These are phyloP conservation scores for Scaptodrosophila latifasciaeformis DNA, from an alignment of 2,888 invertebrate genomes.

Conservation along the genomic window DNA sequence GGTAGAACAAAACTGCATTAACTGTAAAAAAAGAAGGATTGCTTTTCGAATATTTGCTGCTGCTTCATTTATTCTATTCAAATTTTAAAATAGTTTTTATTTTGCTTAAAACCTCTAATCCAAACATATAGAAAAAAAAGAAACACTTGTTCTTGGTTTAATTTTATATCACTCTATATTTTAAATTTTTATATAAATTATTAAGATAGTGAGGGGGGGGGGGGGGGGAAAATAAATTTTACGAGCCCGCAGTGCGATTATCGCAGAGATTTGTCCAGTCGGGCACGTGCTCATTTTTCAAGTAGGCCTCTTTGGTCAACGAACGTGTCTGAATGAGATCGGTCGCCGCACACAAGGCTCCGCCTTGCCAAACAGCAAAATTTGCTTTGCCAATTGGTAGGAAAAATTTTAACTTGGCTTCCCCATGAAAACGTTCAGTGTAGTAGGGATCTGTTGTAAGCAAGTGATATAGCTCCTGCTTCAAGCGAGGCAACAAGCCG, in stretches of 20 bases:
- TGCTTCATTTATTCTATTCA: too few species aligned
- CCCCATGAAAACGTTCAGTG: slow-evolving; percentile 76
- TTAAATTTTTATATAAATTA: too few species aligned
- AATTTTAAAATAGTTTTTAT: too few species aligned
- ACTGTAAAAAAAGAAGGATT: too few species aligned
- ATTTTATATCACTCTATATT: too few species aligned
- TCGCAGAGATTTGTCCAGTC: slow-evolving; percentile 83
- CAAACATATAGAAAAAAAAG: too few species aligned
- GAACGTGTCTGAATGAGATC: slow-evolving; percentile 83
- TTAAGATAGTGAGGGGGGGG: too few species aligned
- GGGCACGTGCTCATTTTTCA: slow-evolving; percentile 82
- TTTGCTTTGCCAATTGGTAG: slow-evolving; percentile 86
- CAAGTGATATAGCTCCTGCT: slow-evolving; percentile 83
- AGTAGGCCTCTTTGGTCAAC: slow-evolving; percentile 84
- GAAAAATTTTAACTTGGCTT: slow-evolving; percentile 85
- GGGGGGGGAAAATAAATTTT: slow-evolving; percentile 3
- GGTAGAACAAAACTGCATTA: too few species aligned
- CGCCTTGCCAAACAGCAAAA: slow-evolving; percentile 91
- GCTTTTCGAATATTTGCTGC: too few species aligned
- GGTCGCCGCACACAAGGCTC: slow-evolving; percentile 85
- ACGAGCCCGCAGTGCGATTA: slow-evolving; percentile 62
- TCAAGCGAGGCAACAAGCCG: slow-evolving; percentile 88
- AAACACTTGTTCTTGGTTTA: too few species aligned
- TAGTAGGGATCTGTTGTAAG: slow-evolving; percentile 79
- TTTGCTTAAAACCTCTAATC: too few species aligned